These are phyloP conservation scores for Cerastis leucographa DNA, from an alignment of 2,888 invertebrate genomes.

Conservation along the genomic window DNA sequence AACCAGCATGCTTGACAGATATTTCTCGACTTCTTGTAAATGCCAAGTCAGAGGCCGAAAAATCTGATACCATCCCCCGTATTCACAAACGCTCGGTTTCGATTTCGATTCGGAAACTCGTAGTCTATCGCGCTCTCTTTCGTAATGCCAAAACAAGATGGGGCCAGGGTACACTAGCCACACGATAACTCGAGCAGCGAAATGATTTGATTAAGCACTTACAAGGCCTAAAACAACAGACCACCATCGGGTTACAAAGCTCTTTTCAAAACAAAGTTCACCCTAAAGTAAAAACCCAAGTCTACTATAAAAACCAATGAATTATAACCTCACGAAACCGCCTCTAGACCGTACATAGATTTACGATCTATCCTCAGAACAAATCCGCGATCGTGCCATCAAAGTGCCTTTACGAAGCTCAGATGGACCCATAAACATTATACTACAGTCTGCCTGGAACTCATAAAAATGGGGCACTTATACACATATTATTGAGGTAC, in stretches of 20 bases:
- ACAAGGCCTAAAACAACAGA: no score
- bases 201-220: not conserved
- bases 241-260: not conserved
- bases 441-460: slow-evolving; percentile 10
- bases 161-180: no score
- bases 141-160: no score
- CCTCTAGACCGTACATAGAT: slow-evolving; percentile 16
- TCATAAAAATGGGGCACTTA: slow-evolving; percentile 18
- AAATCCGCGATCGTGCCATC: slow-evolving; percentile 33
- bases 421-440: slow-evolving; percentile 58
- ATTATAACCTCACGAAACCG: slow-evolving; percentile 13
- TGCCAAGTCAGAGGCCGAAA: no score
- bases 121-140: no score
- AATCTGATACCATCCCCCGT: no score
- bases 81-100: no score
- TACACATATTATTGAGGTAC: slow-evolving; percentile 5
- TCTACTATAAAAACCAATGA: slow-evolving; percentile 12
- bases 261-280: not conserved
- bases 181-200: not conserved
- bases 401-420: slow-evolving; percentile 42
- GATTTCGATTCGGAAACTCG: no score
- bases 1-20: no score
- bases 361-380: slow-evolving; percentile 40
- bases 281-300: not conserved
- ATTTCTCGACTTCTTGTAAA: no score